These are phyloP conservation scores for Perodicticus potto DNA, from an alignment of 2,797 vertebrate genomes.

Conservation along the genomic window DNA sequence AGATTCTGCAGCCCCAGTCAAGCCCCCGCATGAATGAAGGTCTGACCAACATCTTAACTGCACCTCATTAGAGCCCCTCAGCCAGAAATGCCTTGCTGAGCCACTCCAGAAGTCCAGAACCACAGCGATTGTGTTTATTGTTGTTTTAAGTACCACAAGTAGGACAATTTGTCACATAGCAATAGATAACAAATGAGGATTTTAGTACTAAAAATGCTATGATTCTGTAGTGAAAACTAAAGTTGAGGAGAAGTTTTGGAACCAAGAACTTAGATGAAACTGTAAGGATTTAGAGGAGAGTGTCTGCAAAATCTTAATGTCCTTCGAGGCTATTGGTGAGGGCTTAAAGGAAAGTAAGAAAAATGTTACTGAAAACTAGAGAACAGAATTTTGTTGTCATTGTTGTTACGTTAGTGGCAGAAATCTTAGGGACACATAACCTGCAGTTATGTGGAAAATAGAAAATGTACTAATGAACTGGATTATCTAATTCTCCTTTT, in stretches of 20 bases:
- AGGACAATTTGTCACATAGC: background rate
- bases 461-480: background rate
- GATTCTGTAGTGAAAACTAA: background rate
- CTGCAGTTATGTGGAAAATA: background rate
- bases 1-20: background rate
- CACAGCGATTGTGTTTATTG: background rate
- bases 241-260: slow-evolving; percentile 1
- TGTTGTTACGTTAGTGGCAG: background rate
- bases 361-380: background rate
- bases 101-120: background rate
- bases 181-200: background rate
- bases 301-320: background rate
- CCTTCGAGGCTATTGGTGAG: background rate
- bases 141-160: background rate
- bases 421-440: background rate
- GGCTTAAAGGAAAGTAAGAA: background rate
- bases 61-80: background rate
- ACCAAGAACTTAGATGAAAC: background rate
- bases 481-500: background rate
- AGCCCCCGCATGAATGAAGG: background rate
- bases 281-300: background rate
- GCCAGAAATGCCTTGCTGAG: background rate
- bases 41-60: background rate
- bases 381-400: background rate
- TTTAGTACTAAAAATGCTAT: background rate